A percentile compares a stretch with the other conserved stretches of the same genome.
Evolutionary conservation across 2,797 vertebrate genomes (phyloP).

Genomic region (Coendou prehensilis): DNA sequence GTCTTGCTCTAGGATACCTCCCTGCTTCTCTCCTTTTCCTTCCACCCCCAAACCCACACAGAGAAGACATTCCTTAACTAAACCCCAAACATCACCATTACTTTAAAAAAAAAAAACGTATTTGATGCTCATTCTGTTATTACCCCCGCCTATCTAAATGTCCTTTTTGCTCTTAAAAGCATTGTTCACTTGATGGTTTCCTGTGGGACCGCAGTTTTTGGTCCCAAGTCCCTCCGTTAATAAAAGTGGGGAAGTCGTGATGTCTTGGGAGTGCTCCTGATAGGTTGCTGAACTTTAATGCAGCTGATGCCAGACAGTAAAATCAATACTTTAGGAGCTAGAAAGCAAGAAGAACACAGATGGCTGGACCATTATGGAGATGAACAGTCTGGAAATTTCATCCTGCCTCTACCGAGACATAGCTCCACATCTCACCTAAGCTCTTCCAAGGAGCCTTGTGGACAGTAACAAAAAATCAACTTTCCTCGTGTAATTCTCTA

Average conservation of each 20-base stretch:
- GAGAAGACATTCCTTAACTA: not conserved
- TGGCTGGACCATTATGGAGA: not conserved
- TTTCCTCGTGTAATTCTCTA: not conserved
- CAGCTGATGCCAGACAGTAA: not conserved
- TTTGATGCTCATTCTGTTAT: not conserved
- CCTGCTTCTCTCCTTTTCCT: too few species aligned
- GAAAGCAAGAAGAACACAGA: not conserved
- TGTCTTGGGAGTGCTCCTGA: not conserved
- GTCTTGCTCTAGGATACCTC: not conserved
- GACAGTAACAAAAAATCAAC: not conserved
- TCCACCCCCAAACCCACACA: not conserved
- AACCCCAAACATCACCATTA: not conserved
- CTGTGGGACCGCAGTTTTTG: not conserved
- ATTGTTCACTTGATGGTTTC: not conserved
- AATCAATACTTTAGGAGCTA: not conserved
- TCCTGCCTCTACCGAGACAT: not conserved
- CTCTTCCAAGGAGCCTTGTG: not conserved
- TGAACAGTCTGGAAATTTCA: not conserved
- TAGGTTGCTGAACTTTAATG: not conserved
- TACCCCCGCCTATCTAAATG: not conserved
- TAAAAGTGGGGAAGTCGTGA: not conserved
- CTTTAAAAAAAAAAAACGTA: not conserved
- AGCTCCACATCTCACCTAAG: not conserved
- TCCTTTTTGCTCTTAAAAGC: not conserved
- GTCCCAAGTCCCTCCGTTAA: not conserved